A percentile compares a stretch with the other conserved stretches of the same genome.
phyloP scores from a whole-genome alignment of 2,113 vertebrate genomes.

The Channa maculata region DNA sequence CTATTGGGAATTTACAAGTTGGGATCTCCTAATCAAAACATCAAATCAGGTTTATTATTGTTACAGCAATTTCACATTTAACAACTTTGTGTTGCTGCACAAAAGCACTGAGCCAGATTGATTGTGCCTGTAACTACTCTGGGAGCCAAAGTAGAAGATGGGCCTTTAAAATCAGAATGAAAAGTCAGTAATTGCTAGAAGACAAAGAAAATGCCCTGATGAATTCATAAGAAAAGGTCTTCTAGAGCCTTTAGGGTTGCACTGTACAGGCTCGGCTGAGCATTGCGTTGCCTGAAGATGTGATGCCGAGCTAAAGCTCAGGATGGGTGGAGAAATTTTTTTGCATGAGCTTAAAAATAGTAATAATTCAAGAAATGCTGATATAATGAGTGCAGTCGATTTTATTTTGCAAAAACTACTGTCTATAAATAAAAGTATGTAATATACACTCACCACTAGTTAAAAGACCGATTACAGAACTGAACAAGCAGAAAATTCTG shows the following conservation, averaged over 20 bases:
- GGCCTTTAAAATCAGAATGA: constrained; percentile 21
- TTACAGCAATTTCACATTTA: too few species aligned
- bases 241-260: background rate
- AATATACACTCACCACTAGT: constrained; percentile 11
- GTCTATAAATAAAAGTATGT: background rate
- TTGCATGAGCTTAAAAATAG: constrained; percentile 12
- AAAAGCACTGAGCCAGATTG: background rate
- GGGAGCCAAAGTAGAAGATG: background rate
- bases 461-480: constrained; percentile 38
- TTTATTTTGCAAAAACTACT: constrained; percentile 4
- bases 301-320: background rate
- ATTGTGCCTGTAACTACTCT: constrained; percentile 7
- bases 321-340: constrained; percentile 8
- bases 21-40: too few species aligned
- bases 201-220: constrained; percentile 13
- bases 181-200: constrained; percentile 39
- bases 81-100: background rate
- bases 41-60: too few species aligned
- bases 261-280: constrained; percentile 7
- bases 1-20: too few species aligned
- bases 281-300: constrained; percentile 9
- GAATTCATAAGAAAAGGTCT: constrained; percentile 31
- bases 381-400: constrained; percentile 1
- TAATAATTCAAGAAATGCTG: constrained; percentile 5
- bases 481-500: constrained; percentile 26